A percentile compares a stretch with the other conserved stretches of the same genome.
phyloP scores from a whole-genome alignment of 2,113 vertebrate genomes.

The Phalacrocorax brasilianus region DNA sequence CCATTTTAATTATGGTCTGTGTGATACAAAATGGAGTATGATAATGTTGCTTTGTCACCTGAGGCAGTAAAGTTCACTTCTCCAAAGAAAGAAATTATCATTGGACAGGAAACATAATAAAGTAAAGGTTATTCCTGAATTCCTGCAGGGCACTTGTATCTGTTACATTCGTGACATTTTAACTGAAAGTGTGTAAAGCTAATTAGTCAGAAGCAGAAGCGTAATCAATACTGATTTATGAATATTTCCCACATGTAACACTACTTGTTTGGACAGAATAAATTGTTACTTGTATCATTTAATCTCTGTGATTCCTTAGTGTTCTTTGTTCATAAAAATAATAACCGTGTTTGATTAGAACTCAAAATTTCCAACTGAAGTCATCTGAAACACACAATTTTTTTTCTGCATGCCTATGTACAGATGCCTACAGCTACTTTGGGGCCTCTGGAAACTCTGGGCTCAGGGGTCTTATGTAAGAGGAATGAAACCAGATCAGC shows the following conservation, averaged over 20 bases:
- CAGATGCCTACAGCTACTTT: background rate
- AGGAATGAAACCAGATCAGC: background rate
- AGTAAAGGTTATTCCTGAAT: background rate
- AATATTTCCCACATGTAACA: background rate
- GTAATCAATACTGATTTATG: constrained; percentile 33
- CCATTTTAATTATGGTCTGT: background rate
- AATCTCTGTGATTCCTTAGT: background rate
- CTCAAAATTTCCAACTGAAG: background rate
- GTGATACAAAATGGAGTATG: background rate
- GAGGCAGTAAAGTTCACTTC: background rate
- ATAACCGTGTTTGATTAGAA: background rate
- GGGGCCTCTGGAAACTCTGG: background rate
- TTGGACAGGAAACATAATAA: background rate
- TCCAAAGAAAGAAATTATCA: constrained; percentile 14
- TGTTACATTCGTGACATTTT: background rate
- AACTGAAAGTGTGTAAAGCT: background rate
- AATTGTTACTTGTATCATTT: background rate
- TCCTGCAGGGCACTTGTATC: background rate
- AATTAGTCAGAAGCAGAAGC: constrained; percentile 12
- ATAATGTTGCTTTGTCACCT: background rate
- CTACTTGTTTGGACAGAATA: constrained; percentile 1
- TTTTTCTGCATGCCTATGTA: background rate
- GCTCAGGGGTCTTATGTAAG: background rate
- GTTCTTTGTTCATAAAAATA: background rate
- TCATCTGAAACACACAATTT: background rate